Conservation (phyloP, 2,113 vertebrate genomes). For the Silurus glanis region DNA sequence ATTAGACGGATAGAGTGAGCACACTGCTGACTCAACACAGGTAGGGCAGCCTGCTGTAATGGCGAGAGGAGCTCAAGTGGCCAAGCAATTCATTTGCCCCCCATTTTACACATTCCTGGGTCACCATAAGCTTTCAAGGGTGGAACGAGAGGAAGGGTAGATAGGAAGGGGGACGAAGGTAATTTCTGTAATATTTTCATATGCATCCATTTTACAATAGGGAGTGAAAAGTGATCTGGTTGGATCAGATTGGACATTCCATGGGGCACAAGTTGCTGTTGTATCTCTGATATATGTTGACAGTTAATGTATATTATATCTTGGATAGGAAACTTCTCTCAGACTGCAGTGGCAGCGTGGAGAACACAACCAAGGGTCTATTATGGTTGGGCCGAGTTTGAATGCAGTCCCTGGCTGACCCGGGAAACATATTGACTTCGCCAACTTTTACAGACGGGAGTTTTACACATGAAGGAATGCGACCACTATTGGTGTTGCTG, state of each 20-base stretch:
- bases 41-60: slow-evolving; percentile 84
- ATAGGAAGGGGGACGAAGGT: slow-evolving; percentile 50
- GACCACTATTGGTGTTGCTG: not conserved
- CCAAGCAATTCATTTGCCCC: slow-evolving; percentile 73
- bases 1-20: slow-evolving; percentile 96
- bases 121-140: slow-evolving; percentile 73
- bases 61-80: slow-evolving; percentile 71
- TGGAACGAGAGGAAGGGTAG: slow-evolving; percentile 42
- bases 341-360: not conserved
- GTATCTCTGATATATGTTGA: not conserved
- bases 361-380: slow-evolving; percentile 35
- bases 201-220: slow-evolving; percentile 55
- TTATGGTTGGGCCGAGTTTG: slow-evolving; percentile 47
- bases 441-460: slow-evolving; percentile 20
- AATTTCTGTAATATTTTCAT: slow-evolving; percentile 55
- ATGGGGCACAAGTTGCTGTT: not conserved
- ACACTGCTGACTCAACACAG: slow-evolving; percentile 95
- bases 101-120: slow-evolving; percentile 70
- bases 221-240: slow-evolving; percentile 39
- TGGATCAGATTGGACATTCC: not conserved
- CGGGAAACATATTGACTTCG: slow-evolving; percentile 21
- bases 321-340: not conserved
- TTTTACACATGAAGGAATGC: slow-evolving; percentile 1
- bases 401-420: slow-evolving; percentile 47
- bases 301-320: not conserved